phyloP scores from a whole-genome alignment of 2,113 vertebrate species.

The Nematolebias whitei region DNA sequence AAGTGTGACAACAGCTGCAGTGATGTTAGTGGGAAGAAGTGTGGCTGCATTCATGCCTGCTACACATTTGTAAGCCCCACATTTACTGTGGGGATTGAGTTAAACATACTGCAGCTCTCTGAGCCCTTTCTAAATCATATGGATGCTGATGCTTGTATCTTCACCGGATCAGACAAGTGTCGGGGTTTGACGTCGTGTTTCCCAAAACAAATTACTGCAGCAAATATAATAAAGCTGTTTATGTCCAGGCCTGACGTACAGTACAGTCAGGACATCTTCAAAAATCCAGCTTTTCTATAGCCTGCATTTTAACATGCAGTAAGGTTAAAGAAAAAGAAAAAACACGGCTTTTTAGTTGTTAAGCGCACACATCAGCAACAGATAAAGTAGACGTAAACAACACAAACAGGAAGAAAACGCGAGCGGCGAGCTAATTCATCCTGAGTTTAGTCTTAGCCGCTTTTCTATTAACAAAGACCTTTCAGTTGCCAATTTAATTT shows the following conservation, averaged over 20 bases:
- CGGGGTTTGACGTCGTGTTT: too few relatives aligned
- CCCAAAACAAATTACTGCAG: not conserved
- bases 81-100: not conserved
- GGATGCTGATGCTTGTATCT: not conserved
- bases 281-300: not conserved
- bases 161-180: not conserved
- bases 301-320: not conserved
- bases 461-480: not conserved
- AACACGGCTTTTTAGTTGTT: not conserved
- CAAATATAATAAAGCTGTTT: not conserved
- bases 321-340: not conserved
- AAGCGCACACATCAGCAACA: not conserved
- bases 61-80: not conserved
- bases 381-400: slow-evolving; percentile 18
- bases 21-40: not conserved
- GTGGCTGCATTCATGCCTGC: not conserved
- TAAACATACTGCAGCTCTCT: not conserved
- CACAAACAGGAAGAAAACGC: slow-evolving; percentile 4
- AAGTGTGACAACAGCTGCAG: not conserved
- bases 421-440: not conserved
- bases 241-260: slow-evolving; percentile 42
- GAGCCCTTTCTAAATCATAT: not conserved
- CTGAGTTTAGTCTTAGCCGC: too few relatives aligned
- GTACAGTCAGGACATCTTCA: slow-evolving; percentile 6
- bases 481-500: not conserved